A percentile compares a stretch with the other conserved stretches of the same genome.
Evolutionary conservation across 2,888 invertebrate species (phyloP).

Genomic region (Lucinisca nassula): DNA sequence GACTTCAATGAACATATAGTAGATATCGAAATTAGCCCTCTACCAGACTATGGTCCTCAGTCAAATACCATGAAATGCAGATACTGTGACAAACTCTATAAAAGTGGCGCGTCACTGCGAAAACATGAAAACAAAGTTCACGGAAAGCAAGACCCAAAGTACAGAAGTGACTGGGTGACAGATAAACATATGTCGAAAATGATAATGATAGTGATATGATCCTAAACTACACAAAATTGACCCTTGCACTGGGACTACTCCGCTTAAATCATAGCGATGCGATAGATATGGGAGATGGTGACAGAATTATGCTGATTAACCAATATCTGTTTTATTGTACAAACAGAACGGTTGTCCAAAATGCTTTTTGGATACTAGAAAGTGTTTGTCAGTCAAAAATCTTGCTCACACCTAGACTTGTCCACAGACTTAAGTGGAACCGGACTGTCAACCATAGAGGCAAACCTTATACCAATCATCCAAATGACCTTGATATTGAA

Average conservation of each 20-base stretch:
- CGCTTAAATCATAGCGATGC: constrained; percentile 51
- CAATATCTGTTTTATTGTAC: constrained; percentile 30
- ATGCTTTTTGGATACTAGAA: constrained; percentile 57
- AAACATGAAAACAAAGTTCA: constrained; percentile 36
- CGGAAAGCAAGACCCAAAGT: background rate
- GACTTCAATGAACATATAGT: background rate
- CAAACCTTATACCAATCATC: constrained; percentile 45
- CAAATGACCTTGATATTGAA: constrained; percentile 64
- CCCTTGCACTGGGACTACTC: constrained; percentile 24
- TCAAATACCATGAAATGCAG: constrained; percentile 24
- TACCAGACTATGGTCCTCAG: constrained; percentile 24
- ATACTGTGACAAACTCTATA: constrained; percentile 42
- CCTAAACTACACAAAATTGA: constrained; percentile 29
- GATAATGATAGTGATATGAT: background rate
- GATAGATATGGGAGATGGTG: constrained; percentile 48
- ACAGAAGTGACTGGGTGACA: background rate
- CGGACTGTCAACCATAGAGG: constrained; percentile 59
- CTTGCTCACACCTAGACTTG: constrained; percentile 34
- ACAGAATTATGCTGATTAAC: constrained; percentile 42
- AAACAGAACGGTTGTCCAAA: constrained; percentile 44
- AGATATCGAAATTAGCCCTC: background rate
- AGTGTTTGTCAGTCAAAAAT: constrained; percentile 40
- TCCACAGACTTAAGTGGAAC: constrained; percentile 54
- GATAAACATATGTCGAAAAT: background rate
- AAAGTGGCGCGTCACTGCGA: constrained; percentile 13